A percentile compares a stretch with the other conserved stretches of the same genome.
phyloP scores from a whole-genome alignment of 1,140 invertebrate genomes.

The Limonius californicus region DNA sequence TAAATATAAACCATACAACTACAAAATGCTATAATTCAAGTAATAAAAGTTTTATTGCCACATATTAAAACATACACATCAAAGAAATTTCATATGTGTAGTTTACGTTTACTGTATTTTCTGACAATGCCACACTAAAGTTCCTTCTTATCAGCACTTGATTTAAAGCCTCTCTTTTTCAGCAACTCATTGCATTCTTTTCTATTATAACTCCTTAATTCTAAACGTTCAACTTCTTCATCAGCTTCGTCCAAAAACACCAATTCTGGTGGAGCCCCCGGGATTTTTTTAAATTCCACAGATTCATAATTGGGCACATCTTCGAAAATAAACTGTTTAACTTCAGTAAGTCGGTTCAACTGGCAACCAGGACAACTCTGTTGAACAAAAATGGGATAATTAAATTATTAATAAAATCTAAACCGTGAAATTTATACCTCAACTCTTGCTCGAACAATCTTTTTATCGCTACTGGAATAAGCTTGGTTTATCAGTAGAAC shows the following conservation, averaged over 20 bases:
- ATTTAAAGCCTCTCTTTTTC: slow-evolving; percentile 33
- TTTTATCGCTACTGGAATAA: neutral
- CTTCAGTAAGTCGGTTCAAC: slow-evolving; percentile 67
- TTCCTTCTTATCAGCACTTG: neutral
- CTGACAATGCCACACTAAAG: no score
- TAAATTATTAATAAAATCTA: neutral
- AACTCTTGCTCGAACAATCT: neutral
- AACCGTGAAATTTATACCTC: no score
- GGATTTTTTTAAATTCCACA: slow-evolving; percentile 63
- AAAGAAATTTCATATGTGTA: no score
- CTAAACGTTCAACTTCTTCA: slow-evolving; percentile 60
- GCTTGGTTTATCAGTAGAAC: no score
- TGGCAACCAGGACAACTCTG: slow-evolving; percentile 69
- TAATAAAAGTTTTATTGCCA: no score
- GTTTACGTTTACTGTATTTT: neutral
- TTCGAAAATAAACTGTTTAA: slow-evolving; percentile 71
- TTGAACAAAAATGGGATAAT: neutral
- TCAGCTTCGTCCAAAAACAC: slow-evolving; percentile 58
- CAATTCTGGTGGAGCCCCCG: slow-evolving; percentile 64
- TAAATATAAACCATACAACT: no score
- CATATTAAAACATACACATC: no score
- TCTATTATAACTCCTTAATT: slow-evolving; percentile 55
- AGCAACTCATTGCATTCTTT: slow-evolving; percentile 68
- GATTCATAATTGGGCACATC: slow-evolving; percentile 68
- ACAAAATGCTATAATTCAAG: no score